phyloP scores from a whole-genome alignment of 2,113 vertebrate species.

The Mormyrus lacerda region DNA sequence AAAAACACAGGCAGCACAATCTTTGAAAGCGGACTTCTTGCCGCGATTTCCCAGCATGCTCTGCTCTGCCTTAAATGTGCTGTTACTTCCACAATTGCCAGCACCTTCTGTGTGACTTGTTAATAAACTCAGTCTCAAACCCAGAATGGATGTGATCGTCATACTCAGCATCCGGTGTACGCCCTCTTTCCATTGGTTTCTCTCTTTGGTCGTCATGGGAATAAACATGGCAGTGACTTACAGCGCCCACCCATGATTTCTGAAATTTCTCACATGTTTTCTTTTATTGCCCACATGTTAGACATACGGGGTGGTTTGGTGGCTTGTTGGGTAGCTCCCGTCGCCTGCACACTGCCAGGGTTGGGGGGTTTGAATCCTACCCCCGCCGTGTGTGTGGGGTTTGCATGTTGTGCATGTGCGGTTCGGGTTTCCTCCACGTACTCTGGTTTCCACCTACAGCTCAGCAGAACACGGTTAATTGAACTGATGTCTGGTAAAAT shows the following conservation, averaged over 20 bases:
- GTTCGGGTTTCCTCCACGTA: background rate
- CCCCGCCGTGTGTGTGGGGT: background rate
- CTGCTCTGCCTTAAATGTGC: slow-evolving; percentile 30
- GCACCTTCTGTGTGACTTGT: slow-evolving; percentile 19
- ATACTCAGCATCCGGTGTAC: background rate
- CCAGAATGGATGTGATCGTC: background rate
- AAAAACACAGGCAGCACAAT: slow-evolving; percentile 19
- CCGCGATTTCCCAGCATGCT: slow-evolving; percentile 33
- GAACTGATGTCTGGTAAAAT: background rate
- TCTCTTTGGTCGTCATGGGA: background rate
- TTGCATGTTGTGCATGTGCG: background rate
- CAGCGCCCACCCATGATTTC: background rate
- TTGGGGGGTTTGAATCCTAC: background rate
- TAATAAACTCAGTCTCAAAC: background rate
- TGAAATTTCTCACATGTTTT: background rate
- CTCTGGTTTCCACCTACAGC: background rate
- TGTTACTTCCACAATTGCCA: slow-evolving; percentile 39
- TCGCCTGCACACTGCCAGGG: background rate
- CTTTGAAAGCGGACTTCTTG: slow-evolving; percentile 22
- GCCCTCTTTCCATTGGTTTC: background rate
- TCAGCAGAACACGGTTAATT: background rate
- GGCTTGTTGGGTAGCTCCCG: background rate
- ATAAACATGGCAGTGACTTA: background rate
- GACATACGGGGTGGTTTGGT: background rate
- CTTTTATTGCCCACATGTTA: background rate